phyloP scores from a whole-genome alignment of 2,797 vertebrate species.

The Cuniculus paca region DNA sequence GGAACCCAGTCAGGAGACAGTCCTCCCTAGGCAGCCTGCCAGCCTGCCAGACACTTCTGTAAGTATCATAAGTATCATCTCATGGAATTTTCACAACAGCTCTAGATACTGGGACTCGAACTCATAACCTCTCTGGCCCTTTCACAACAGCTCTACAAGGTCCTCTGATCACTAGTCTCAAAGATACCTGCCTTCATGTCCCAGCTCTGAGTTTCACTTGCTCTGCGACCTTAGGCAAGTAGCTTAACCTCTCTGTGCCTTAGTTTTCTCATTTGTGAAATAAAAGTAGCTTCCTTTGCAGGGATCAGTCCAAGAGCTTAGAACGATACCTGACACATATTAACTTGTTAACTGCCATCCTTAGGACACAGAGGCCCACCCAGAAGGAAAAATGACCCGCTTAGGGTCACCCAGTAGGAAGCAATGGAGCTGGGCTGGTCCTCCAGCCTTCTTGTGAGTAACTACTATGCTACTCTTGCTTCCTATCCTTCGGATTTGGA shows the following conservation, averaged over 20 bases:
- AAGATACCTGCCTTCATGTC: neutral
- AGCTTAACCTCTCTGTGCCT: conserved; percentile 47
- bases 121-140: neutral
- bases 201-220: conserved; percentile 1
- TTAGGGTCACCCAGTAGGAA: conserved; percentile 30
- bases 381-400: conserved; percentile 30
- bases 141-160: conserved; percentile 4
- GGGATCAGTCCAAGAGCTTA: neutral
- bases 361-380: conserved; percentile 16
- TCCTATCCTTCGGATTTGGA: conserved; percentile 7
- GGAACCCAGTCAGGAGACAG: conserved; percentile 44
- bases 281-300: conserved; percentile 31
- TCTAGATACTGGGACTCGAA: neutral
- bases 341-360: neutral
- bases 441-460: neutral
- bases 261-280: conserved; percentile 52
- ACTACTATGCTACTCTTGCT: neutral
- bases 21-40: conserved; percentile 1
- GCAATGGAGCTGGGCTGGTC: neutral
- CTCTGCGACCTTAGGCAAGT: conserved; percentile 1
- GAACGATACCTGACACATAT: neutral
- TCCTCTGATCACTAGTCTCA: neutral
- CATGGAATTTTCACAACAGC: neutral
- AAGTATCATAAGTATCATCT: neutral
- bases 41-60: neutral